Evolutionary conservation across 2,113 vertebrate genomes (phyloP).

Genomic region (Hippocampus abdominalis): DNA sequence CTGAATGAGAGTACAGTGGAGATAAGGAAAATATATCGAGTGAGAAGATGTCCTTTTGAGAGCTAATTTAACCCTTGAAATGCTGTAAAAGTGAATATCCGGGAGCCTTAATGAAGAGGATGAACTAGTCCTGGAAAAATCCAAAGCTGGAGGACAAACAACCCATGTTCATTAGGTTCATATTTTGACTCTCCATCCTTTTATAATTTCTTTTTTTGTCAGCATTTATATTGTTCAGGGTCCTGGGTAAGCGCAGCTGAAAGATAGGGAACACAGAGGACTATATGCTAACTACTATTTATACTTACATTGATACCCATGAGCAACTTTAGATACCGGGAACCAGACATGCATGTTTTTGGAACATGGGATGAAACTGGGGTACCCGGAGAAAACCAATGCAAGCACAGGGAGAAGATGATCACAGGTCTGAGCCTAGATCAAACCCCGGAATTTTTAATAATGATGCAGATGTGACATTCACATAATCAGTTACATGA

Average conservation of each 20-base stretch:
- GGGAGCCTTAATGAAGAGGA: conserved; percentile 30
- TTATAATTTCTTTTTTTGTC: not conserved
- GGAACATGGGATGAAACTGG: not conserved
- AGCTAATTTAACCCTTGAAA: conserved; percentile 19
- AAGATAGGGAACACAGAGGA: not conserved
- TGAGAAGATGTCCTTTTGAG: not conserved
- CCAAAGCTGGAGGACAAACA: conserved; percentile 20
- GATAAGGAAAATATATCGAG: not conserved
- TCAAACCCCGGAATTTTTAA: not conserved
- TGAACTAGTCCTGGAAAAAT: conserved; percentile 29
- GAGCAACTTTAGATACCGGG: not conserved
- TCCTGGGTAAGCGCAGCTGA: not conserved
- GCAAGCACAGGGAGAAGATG: not conserved
- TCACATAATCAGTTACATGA: not conserved
- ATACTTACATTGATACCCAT: not conserved
- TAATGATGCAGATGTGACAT: not conserved
- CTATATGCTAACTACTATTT: not conserved
- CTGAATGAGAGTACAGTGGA: conserved; percentile 53
- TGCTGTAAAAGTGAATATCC: conserved; percentile 19
- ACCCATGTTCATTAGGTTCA: conserved; percentile 2
- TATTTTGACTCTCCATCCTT: not conserved
- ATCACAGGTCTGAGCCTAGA: not conserved
- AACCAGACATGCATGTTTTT: not conserved
- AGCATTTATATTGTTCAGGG: not conserved
- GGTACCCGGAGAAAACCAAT: not conserved